Percentiles rank a stretch among this genome's conserved stretches.
phyloP scores from a whole-genome alignment of 2,113 vertebrate genomes.

The Mormyrus iriodes region DNA sequence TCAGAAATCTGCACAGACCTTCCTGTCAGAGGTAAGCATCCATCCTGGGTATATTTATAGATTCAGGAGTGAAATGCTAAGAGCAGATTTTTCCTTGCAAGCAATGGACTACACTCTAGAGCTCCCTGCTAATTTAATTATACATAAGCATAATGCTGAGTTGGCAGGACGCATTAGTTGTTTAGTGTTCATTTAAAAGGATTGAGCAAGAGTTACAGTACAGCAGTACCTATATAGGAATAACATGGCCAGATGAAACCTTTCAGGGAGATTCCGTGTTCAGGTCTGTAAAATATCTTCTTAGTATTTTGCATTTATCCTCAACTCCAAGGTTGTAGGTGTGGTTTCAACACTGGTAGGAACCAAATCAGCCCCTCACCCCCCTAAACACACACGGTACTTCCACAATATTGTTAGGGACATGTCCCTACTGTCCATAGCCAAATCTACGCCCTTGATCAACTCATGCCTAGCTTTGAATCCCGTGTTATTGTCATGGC shows the following conservation, averaged over 20 bases:
- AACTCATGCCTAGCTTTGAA: background rate
- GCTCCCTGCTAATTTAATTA: conserved; percentile 23
- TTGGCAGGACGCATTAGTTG: background rate
- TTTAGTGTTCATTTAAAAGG: conserved; percentile 40
- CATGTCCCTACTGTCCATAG: background rate
- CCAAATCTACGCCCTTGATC: background rate
- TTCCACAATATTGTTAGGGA: background rate
- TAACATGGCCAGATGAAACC: background rate
- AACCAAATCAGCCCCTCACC: background rate
- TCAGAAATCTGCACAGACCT: background rate
- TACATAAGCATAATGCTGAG: conserved; percentile 18
- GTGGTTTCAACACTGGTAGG: background rate
- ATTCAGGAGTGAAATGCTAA: background rate
- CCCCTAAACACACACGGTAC: background rate
- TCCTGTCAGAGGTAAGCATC: conserved; percentile 80
- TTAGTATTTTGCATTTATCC: background rate
- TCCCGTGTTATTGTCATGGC: background rate
- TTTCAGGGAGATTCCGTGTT: background rate
- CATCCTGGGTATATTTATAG: conserved; percentile 29
- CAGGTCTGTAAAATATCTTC: background rate
- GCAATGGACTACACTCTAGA: background rate
- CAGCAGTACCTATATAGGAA: background rate
- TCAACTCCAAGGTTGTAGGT: background rate
- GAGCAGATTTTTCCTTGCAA: background rate
- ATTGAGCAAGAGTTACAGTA: conserved; percentile 29